Conservation (phyloP, 1,140 invertebrate species). For the Drosophila tsacasi region DNA sequence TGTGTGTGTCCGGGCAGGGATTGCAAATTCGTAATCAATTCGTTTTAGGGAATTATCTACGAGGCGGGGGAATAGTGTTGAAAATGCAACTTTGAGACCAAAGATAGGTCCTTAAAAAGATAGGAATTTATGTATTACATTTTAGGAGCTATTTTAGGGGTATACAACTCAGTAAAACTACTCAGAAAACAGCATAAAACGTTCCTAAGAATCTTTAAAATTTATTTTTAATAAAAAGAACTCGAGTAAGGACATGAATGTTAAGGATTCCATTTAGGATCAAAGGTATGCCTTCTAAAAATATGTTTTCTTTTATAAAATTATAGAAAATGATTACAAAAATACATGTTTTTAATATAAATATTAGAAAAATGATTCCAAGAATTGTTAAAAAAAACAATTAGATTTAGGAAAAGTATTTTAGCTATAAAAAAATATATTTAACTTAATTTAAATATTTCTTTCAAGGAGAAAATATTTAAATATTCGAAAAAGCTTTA, state of each 20-base stretch:
- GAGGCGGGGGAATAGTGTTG: not conserved
- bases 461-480: too few relatives aligned
- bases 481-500: too few relatives aligned
- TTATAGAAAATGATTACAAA: too few relatives aligned
- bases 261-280: too few relatives aligned
- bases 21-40: constrained; percentile 33
- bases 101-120: not conserved
- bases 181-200: not conserved
- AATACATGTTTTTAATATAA: too few relatives aligned
- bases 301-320: too few relatives aligned
- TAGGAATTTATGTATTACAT: not conserved
- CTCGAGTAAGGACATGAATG: too few relatives aligned
- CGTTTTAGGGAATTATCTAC: constrained; percentile 22
- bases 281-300: too few relatives aligned
- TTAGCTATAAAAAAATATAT: not conserved
- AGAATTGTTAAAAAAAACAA: too few relatives aligned
- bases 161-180: not conserved
- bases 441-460: not conserved
- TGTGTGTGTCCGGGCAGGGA: constrained; percentile 29
- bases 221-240: not conserved
- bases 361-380: too few relatives aligned
- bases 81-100: not conserved
- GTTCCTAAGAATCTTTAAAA: accelerated
- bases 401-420: too few relatives aligned
- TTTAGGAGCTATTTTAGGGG: not conserved